phyloP scores from a whole-genome alignment of 2,113 vertebrate genomes.

The Anoura caudifer region DNA sequence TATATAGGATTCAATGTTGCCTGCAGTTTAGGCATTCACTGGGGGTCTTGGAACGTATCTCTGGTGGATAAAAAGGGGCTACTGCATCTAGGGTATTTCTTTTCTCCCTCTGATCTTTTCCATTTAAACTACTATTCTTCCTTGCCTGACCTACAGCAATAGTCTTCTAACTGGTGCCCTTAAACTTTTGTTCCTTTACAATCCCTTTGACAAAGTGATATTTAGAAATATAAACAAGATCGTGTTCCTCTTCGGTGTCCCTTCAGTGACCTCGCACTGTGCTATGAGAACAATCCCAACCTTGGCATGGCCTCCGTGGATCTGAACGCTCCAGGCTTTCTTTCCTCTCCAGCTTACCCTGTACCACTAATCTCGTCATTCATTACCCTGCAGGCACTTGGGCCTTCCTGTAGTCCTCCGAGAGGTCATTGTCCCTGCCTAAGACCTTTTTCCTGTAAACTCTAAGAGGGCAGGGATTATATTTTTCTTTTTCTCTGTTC shows the following conservation, averaged over 20 bases:
- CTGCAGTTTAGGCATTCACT: too few species aligned
- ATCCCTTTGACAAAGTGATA: not conserved
- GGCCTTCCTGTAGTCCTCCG: not conserved
- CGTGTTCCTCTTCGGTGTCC: not conserved
- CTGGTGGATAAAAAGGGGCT: not conserved
- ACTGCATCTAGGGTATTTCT: not conserved
- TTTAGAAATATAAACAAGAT: not conserved
- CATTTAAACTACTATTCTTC: not conserved
- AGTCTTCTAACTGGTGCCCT: not conserved
- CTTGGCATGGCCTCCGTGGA: not conserved
- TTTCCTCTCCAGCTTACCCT: not conserved
- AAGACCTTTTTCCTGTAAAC: not conserved
- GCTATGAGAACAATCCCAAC: not conserved
- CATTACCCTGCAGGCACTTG: not conserved
- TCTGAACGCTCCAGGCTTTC: not conserved
- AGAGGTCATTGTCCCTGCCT: not conserved
- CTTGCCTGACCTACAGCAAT: not conserved
- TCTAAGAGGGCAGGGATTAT: not conserved
- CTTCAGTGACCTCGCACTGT: not conserved
- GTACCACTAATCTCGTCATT: not conserved
- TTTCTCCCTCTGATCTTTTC: not conserved
- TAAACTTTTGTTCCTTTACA: not conserved
- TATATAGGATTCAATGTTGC: too few species aligned
- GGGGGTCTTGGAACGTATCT: not conserved
- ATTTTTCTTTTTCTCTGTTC: not conserved